A percentile compares a stretch with the other conserved stretches of the same genome.
These are phyloP conservation scores for Albula goreensis DNA, from an alignment of 2,113 vertebrate genomes.

Conservation along the genomic window DNA sequence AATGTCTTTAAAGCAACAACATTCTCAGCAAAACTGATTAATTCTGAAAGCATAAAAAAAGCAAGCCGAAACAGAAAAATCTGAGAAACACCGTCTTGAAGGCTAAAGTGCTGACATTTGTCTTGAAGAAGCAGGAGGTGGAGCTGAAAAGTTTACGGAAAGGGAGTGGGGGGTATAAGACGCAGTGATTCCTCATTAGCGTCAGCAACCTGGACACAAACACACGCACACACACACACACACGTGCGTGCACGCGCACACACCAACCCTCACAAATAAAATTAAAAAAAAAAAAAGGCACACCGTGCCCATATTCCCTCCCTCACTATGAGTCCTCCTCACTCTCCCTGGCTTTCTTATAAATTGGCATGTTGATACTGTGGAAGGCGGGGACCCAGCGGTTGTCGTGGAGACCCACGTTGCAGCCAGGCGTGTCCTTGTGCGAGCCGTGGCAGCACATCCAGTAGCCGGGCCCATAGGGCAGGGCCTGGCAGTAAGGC, in stretches of 20 bases:
- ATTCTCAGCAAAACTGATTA: slow-evolving; percentile 27
- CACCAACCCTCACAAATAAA: slow-evolving; percentile 36
- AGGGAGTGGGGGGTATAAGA: slow-evolving; percentile 12
- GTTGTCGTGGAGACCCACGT: slow-evolving; percentile 94
- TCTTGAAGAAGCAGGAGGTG: slow-evolving; percentile 43
- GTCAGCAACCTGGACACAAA: slow-evolving; percentile 43
- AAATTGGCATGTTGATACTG: slow-evolving; percentile 83
- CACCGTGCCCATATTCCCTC: slow-evolving; percentile 30
- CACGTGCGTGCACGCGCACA: slow-evolving; percentile 34
- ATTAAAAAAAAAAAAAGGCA: slow-evolving; percentile 30
- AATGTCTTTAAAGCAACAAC: slow-evolving; percentile 5
- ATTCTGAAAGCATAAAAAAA: slow-evolving; percentile 33
- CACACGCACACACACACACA: slow-evolving; percentile 28
- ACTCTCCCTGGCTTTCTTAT: slow-evolving; percentile 70
- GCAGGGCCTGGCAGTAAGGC: slow-evolving; percentile 90
- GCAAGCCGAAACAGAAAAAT: slow-evolving; percentile 34
- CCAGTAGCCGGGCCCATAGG: slow-evolving; percentile 93
- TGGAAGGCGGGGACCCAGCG: slow-evolving; percentile 90
- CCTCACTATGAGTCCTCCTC: slow-evolving; percentile 71
- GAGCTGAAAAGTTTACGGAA: not conserved
- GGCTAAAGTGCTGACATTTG: slow-evolving; percentile 53
- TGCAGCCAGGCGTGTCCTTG: slow-evolving; percentile 87
- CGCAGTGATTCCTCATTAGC: slow-evolving; percentile 45
- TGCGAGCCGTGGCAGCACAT: slow-evolving; percentile 89
- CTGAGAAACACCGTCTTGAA: slow-evolving; percentile 38